Base-by-base conservation (phyloP, 2,888 invertebrate genomes). In the Zhuqinia jingwanae region DNA sequence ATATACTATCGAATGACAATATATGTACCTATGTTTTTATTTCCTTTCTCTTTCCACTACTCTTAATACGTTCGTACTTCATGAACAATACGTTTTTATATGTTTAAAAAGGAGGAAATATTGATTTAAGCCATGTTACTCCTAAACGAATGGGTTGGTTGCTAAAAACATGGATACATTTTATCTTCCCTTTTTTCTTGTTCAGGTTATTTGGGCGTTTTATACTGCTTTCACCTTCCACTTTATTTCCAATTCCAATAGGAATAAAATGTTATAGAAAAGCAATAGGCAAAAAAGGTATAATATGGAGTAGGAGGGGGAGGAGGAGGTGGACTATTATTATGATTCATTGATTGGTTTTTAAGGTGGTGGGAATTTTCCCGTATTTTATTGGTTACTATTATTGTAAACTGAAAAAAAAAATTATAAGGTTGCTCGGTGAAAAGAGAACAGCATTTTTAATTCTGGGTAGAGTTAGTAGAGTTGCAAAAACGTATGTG, bases 61-160 rank as follows among this genome's bases (percentile, higher is more conserved):
- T 42, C 65, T 68, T 68, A 17, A 36, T 25, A n/a, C n/a, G n/a
- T n/a, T n/a, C n/a, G n/a, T n/a, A n/a, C n/a, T n/a, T n/a, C n/a
- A n/a, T n/a, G n/a, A n/a, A n/a, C n/a, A n/a, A n/a, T n/a, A n/a
- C n/a, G n/a, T n/a, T n/a, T n/a, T 36, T 42, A 68, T 17, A 68
- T 25, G 65, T 68, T 58, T 58, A 20, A 17, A 56, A 3, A 5
- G 15, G 25, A 47, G 53, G 80, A 68, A 80, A 80, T 80, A 80
- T 80, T 80, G 80, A 80, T 80, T 80, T 68, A 25, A 45, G 53
- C 25, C 25, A 11, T 58, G 13, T 10, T 58, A 13, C 25, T 58
- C 13, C 53, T 25, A 25, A 80, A 80, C 68, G 68, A 80, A 80
- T 80, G 68, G 68, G 80, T 17, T 63, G 42, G 20, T 22, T 42